phyloP scores from a whole-genome alignment of 2,888 invertebrate genomes.

The Achlya flavicornis region DNA sequence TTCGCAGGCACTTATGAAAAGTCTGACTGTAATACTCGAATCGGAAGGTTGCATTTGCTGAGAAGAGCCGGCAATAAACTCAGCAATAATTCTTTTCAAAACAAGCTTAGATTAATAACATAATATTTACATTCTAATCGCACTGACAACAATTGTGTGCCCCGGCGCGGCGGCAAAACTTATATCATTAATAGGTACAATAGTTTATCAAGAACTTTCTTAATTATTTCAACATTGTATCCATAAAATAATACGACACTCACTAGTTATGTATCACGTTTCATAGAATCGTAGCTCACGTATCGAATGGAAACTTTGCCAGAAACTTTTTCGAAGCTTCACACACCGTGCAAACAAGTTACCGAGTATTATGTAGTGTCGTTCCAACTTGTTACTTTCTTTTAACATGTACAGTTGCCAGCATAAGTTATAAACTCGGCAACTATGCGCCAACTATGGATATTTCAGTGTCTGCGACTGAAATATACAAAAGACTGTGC shows the following conservation, averaged over 20 bases:
- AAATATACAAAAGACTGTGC: background rate
- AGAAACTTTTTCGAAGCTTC: background rate
- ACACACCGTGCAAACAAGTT: slow-evolving; percentile 6
- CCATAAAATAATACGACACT: background rate
- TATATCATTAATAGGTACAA: no score
- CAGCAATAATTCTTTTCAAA: no score
- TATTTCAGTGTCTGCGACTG: background rate
- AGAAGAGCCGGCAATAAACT: no score
- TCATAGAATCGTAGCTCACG: background rate
- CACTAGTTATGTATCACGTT: background rate
- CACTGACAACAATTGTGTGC: no score
- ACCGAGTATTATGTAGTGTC: background rate
- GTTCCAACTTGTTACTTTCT: background rate
- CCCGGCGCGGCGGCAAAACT: no score
- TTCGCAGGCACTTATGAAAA: no score
- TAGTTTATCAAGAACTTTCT: no score
- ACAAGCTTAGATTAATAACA: no score
- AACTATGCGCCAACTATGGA: background rate
- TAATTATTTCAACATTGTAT: background rate
- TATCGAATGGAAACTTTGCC: background rate
- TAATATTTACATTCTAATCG: no score
- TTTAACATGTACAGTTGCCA: slow-evolving; percentile 2
- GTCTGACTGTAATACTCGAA: no score
- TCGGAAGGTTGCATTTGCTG: no score
- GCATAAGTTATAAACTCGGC: background rate